Evolutionary conservation across 2,888 invertebrate species (phyloP).

Genomic region (Saturnia pavonia): DNA sequence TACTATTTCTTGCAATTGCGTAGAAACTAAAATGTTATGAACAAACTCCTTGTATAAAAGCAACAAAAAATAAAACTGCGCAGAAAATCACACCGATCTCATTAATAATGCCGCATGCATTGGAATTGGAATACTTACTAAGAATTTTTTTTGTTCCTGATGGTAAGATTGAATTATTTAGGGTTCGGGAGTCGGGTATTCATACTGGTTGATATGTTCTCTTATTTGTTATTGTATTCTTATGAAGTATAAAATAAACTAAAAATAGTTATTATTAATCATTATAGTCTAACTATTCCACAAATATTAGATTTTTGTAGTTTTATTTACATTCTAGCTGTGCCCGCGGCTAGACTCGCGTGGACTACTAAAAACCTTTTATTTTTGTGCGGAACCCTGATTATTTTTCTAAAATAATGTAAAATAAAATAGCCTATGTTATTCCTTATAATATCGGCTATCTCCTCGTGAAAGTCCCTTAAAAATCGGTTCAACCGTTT

Average conservation of each 20-base stretch:
- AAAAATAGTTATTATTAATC: too few relatives aligned
- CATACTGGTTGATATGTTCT: not conserved
- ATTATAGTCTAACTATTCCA: too few relatives aligned
- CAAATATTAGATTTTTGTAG: too few relatives aligned
- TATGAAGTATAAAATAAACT: not conserved
- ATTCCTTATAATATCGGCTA: too few relatives aligned
- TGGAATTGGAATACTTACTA: constrained; percentile 66
- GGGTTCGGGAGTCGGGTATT: constrained; percentile 27
- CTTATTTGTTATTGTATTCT: not conserved
- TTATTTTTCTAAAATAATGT: too few relatives aligned
- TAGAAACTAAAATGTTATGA: not conserved
- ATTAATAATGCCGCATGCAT: constrained; percentile 70
- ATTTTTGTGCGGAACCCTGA: too few relatives aligned
- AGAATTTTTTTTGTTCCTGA: constrained; percentile 60
- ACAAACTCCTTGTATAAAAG: not conserved
- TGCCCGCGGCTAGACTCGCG: too few relatives aligned
- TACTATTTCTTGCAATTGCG: not conserved
- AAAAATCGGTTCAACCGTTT: too few relatives aligned
- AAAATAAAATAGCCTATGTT: too few relatives aligned
- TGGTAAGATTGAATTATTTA: constrained; percentile 68
- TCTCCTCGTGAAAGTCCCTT: too few relatives aligned
- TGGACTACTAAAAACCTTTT: too few relatives aligned
- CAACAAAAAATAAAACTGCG: constrained; percentile 44
- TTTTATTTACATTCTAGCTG: too few relatives aligned
- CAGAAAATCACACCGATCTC: constrained; percentile 56